Evolutionary conservation across 2,888 invertebrate genomes (phyloP), one percentile per base, ranked within the genome.

Genomic region (Cephus sareptanus): DNA sequence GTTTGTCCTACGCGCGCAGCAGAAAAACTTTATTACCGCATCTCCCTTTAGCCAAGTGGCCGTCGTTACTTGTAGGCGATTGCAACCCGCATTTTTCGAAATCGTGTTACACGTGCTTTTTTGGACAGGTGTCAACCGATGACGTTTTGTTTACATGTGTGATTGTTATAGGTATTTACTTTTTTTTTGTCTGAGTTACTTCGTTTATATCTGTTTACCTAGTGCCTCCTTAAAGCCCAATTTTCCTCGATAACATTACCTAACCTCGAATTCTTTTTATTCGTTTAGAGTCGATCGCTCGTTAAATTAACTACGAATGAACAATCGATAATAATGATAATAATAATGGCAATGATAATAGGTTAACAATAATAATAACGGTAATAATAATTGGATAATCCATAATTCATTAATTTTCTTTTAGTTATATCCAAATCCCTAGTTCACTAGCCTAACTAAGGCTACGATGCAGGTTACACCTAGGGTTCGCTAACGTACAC

Each of bases 391-490:
- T 31, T 71, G 31, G 71, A 71, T 33, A 56, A 56, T 15, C 68
- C 31, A 78, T 76, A 68, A 77, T 78, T 78, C 37, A 69, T 76
- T 77, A 75, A 79, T 77, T 76, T 71, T 68, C 76, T 76, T 80
- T 81, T 74, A 78, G 74, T 70, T n/a, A 76, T 79, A 77, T 75
- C 75, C 80, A 75, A 81, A 78, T 73, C 70, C 78, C 79, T 79
- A 80, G 76, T 76, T 76, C 73, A 76, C 78, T 80, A 81, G 77
- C 79, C 79, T 81, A 81, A 40, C 79, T 78, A 80, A 78, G 79
- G 79, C 82, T 83, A 83, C 77, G 77, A 83, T 82, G 83, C 79
- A 75, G 77, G 75, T 77, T 79, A 79, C 75, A 81, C 76, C 81
- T 83, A 82, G 79, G 79, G 79, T 76, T 77, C 71, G 74, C 78